Conservation (phyloP, 2,888 invertebrate species). For the Ernsta delagoae region DNA sequence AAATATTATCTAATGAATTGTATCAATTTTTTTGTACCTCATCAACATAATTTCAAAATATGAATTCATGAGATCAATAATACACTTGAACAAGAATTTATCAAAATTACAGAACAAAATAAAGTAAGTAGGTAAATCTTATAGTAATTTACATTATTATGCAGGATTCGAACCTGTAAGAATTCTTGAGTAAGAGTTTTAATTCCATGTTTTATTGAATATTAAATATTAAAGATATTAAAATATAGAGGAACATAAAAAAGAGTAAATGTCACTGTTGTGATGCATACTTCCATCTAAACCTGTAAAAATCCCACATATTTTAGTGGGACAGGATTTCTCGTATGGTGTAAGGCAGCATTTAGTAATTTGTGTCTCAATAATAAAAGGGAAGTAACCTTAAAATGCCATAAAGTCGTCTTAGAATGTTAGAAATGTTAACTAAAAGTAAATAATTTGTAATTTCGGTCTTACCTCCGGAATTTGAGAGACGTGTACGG, state of each 20-base stretch:
- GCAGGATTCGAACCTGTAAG: constrained; percentile 28
- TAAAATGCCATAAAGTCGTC: constrained; percentile 36
- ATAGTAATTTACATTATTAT: neutral
- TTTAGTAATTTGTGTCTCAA: neutral
- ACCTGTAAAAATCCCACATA: constrained; percentile 24
- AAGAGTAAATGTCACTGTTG: constrained; percentile 7
- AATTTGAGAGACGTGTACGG: constrained; percentile 78
- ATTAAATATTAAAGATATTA: neutral
- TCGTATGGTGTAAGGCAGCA: constrained; percentile 18
- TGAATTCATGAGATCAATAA: neutral
- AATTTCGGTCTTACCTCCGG: constrained; percentile 75
- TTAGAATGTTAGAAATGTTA: constrained; percentile 30
- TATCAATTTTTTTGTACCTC: too few relatives aligned
- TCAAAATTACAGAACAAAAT: neutral
- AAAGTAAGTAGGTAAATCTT: neutral
- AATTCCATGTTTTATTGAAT: neutral
- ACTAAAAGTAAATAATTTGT: constrained; percentile 32
- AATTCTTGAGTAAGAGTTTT: neutral
- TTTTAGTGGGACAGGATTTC: constrained; percentile 21
- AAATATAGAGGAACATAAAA: constrained; percentile 16
- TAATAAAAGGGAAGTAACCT: constrained; percentile 12
- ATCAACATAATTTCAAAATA: too few relatives aligned
- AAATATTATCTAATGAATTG: neutral
- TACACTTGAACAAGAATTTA: neutral
- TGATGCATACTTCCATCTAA: constrained; percentile 20